Conservation (phyloP, 2,797 vertebrate species). For the Thaleichthys pacificus region DNA sequence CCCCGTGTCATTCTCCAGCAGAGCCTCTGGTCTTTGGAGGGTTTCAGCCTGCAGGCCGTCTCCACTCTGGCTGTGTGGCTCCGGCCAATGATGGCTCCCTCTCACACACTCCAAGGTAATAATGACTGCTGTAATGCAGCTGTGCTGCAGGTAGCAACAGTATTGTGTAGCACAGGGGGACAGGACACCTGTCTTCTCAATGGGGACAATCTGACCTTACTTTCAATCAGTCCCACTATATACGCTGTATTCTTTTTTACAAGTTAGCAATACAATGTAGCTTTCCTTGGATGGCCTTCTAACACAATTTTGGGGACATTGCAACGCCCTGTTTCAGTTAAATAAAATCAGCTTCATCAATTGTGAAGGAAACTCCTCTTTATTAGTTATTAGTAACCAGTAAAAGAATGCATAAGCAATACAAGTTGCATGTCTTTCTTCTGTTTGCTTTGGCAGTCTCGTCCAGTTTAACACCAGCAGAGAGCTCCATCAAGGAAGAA, state of each 20-base stretch:
- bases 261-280: neutral
- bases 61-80: constrained; percentile 45
- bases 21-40: constrained; percentile 64
- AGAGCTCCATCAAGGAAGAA: neutral
- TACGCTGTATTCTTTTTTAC: constrained; percentile 13
- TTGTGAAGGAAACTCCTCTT: neutral
- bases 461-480: too few species aligned
- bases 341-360: neutral
- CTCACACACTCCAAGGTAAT: constrained; percentile 52
- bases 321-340: neutral
- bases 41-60: constrained; percentile 67
- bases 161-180: neutral
- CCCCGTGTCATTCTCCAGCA: constrained; percentile 69
- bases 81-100: constrained; percentile 52
- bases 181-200: neutral
- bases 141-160: constrained; percentile 22
- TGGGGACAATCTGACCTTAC: constrained; percentile 2
- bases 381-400: neutral
- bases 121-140: constrained; percentile 40
- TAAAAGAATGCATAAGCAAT: neutral
- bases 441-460: neutral
- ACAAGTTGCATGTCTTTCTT: neutral
- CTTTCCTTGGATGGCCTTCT: too few species aligned
- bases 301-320: neutral
- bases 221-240: constrained; percentile 37